Conservation (phyloP, 2,888 invertebrate species). For the Philhelius pedissequus region DNA sequence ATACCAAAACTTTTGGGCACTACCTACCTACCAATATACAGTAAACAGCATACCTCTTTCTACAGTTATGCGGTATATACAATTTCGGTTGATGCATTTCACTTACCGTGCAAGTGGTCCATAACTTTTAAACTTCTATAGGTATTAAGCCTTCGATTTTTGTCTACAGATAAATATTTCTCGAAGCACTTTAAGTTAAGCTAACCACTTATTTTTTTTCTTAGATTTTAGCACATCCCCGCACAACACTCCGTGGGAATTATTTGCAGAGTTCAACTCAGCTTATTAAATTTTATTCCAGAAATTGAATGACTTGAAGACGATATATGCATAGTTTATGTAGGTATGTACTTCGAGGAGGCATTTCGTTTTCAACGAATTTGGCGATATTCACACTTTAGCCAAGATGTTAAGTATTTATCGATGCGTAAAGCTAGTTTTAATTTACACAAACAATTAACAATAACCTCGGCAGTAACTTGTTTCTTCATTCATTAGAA, state of each 20-base stretch:
- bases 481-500: slow-evolving; percentile 57
- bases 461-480: not conserved
- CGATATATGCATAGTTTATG: not conserved
- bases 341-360: not conserved
- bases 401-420: not conserved
- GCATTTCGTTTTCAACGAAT: not conserved
- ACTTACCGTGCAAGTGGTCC: slow-evolving; percentile 59
- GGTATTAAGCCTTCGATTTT: slow-evolving; percentile 29
- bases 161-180: slow-evolving; percentile 33
- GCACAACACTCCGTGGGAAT: slow-evolving; percentile 35
- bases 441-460: slow-evolving; percentile 18
- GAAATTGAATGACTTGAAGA: slow-evolving; percentile 18
- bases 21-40: slow-evolving; percentile 1
- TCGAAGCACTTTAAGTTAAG: slow-evolving; percentile 14
- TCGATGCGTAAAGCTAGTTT: not conserved
- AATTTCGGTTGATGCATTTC: slow-evolving; percentile 2
- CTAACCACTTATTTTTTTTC: slow-evolving; percentile 34
- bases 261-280: slow-evolving; percentile 25
- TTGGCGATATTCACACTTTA: not conserved
- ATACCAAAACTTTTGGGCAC: slow-evolving; percentile 54
- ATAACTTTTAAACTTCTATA: slow-evolving; percentile 40
- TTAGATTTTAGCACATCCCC: slow-evolving; percentile 23
- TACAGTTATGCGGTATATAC: not conserved
- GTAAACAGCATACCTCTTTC: slow-evolving; percentile 3
- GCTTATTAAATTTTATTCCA: slow-evolving; percentile 25